These are phyloP conservation scores for Psittacara wagleri DNA, from an alignment of 2,113 vertebrate genomes.

Conservation along the genomic window DNA sequence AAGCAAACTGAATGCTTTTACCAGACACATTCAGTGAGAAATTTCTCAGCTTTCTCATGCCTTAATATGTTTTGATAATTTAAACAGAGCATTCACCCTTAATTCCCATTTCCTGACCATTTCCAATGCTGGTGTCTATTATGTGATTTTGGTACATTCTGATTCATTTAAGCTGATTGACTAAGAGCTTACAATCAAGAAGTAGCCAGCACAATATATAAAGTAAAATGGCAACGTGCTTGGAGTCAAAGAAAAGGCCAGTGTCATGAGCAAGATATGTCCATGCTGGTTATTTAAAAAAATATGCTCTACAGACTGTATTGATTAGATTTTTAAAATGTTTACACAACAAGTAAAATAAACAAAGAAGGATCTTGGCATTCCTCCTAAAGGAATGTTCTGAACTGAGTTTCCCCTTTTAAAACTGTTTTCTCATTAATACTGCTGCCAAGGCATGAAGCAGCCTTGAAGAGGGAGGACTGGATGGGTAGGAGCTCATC, in stretches of 20 bases:
- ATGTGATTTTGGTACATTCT: not conserved
- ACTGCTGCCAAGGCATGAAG: conserved; percentile 11
- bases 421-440: conserved; percentile 39
- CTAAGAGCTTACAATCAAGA: not conserved
- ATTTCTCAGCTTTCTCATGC: conserved; percentile 9
- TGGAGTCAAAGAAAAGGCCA: not conserved
- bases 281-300: not conserved
- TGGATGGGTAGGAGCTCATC: not conserved
- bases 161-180: not conserved
- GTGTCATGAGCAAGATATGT: not conserved
- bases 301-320: not conserved
- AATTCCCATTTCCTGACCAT: conserved; percentile 11
- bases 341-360: conserved; percentile 40
- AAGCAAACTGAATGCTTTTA: not conserved
- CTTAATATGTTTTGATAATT: not conserved
- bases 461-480: not conserved
- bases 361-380: conserved; percentile 33
- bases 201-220: not conserved
- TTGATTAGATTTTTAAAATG: conserved; percentile 13
- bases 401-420: conserved; percentile 27
- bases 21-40: not conserved
- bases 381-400: conserved; percentile 19
- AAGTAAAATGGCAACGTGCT: not conserved
- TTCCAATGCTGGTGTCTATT: not conserved
- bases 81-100: conserved; percentile 17